phyloP scores from a whole-genome alignment of 2,797 vertebrate genomes.

The Falco peregrinus region DNA sequence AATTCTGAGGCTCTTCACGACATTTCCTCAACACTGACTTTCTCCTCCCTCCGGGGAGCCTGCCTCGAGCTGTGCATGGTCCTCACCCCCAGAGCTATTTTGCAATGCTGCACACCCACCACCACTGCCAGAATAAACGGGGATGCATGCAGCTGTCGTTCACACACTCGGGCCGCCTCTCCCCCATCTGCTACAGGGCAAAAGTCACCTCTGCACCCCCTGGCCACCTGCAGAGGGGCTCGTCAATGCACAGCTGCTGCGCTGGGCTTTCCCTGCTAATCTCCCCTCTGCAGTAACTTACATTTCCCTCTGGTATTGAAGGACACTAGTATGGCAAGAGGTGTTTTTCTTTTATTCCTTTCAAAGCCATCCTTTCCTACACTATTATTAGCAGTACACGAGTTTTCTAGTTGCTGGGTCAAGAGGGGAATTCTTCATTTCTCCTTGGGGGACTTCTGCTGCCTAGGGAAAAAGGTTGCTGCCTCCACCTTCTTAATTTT shows the following conservation, averaged over 20 bases:
- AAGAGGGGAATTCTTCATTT: constrained; percentile 5
- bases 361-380: neutral
- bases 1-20: neutral
- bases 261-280: neutral
- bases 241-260: neutral
- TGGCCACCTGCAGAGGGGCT: neutral
- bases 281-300: neutral
- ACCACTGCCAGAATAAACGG: rapidly evolving
- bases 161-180: rapidly evolving
- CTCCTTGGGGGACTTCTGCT: neutral
- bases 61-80: rapidly evolving
- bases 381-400: neutral
- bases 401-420: neutral
- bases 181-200: neutral
- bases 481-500: neutral
- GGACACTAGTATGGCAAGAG: neutral
- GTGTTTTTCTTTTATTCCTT: neutral
- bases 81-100: neutral
- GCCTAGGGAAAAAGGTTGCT: neutral
- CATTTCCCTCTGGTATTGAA: neutral
- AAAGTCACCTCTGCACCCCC: neutral
- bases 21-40: neutral
- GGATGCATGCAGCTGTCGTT: rapidly evolving
- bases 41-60: neutral
- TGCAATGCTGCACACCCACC: neutral